Evolutionary conservation across 2,113 vertebrate species (phyloP), one percentile per base, ranked within the genome.

Genomic region (Paradoxurus hermaphroditus): DNA sequence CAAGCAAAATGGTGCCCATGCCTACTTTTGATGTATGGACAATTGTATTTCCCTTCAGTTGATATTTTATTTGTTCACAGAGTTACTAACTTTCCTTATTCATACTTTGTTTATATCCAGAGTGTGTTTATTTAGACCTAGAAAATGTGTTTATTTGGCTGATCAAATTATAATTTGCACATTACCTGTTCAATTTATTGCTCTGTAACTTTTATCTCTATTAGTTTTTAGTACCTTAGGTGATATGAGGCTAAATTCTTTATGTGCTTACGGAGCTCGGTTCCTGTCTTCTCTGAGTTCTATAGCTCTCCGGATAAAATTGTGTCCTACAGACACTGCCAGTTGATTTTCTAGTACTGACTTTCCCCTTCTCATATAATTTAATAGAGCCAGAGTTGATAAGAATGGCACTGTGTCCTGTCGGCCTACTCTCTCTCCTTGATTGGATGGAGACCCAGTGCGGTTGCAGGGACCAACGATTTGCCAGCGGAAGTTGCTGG

Each of bases 401-500:
- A 78, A 39, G 13, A 49, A 5, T 21, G 7, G 7, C 4, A 1
- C 7, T 25, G 0, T 16, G 8, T 81, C 19, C 18, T 12, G 10
- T 36, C 10, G 8, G 12, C 9, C n/a, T 11, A 21, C 0, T 1
- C 2, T 36, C 82, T 53, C 5, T 67, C 39, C 18, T 44, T 29
- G 25, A n/a, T 36, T 44, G 56, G 56, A 59, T 59, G 21, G 56
- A 59, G 21, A 59, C 21, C 25, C 31, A 39, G 14, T 49, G 51
- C 23, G 29, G 41, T 11, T 49, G 9, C 29, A 13, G 14, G 16
- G 51, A 15, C 1, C 4, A 1, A 0, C 9, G 84, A 14, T 10
- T 31, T 0, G 2, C 16, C 1, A 7, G 19, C 2, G 39, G 5
- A 46, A 15, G 2, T 3, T n/a, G 13, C 18, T 10, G 34, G 41